Evolutionary conservation across 2,113 vertebrate genomes (phyloP).

Genomic region (Loxodonta africana): DNA sequence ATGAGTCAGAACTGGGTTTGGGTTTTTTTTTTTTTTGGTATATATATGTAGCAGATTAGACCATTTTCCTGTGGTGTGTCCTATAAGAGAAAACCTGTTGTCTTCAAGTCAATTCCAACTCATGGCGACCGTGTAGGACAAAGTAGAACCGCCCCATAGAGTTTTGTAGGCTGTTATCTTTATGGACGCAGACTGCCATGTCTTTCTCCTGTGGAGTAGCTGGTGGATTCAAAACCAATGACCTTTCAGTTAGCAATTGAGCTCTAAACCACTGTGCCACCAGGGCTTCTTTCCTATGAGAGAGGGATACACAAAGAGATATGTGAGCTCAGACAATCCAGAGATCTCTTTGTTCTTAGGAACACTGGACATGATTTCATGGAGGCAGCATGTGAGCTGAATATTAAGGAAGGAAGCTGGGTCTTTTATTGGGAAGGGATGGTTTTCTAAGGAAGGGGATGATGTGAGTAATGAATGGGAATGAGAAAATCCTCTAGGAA

Average conservation of each 20-base stretch:
- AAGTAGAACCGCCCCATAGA: no score
- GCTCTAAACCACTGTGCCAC: no score
- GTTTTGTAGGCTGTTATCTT: no score
- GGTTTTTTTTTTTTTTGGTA: no score
- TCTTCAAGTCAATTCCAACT: not conserved
- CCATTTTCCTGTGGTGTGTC: not conserved
- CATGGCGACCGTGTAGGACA: no score
- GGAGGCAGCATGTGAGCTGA: not conserved
- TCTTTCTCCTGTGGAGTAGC: no score
- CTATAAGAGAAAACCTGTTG: not conserved
- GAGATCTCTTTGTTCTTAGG: not conserved
- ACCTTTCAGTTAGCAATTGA: no score
- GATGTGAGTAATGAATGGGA: not conserved
- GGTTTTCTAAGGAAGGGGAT: constrained; percentile 48
- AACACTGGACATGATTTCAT: not conserved
- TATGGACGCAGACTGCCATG: no score
- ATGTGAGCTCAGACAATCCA: not conserved
- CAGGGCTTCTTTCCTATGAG: no score
- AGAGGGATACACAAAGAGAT: not conserved
- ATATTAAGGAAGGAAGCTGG: not conserved
- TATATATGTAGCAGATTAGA: not conserved
- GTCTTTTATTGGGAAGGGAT: not conserved
- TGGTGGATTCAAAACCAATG: no score
- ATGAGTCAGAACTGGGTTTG: no score
- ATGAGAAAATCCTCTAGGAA: constrained; percentile 33